Evolutionary conservation across 2,113 vertebrate genomes (phyloP), one percentile per base, ranked within the genome.

Genomic region (Osmerus mordax): DNA sequence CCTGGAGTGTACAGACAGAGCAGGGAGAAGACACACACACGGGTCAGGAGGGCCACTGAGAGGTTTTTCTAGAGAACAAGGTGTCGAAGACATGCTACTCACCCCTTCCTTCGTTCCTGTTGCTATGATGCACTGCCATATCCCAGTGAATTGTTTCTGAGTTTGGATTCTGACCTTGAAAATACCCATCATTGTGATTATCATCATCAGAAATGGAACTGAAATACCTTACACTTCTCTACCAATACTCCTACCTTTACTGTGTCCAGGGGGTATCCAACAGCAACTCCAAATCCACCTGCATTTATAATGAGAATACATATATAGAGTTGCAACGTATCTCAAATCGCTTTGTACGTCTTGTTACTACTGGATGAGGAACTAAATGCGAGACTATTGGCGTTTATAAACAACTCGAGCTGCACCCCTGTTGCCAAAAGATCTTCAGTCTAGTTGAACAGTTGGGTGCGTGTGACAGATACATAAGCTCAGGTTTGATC

Each of bases 21-120:
- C 41, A 47, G 41, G 7, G 9, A 47, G 41, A 1, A 11, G 41
- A 47, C 41, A 12, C 9, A 12, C 1, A 47, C 5, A 11, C 41
- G 9, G 41, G 41, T 47, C 41, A 47, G 41, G 16, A 64, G 52
- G 8, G 6, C 4, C 1, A 18, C n/a, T 15, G 29, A 29, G 25
- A 23, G 28, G 28, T n/a, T 25, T 5, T 63, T 5, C 23, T 63
- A 16, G 23, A 29, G 25, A 64, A 28, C 58, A 60, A 23, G 58
- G 2, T 13, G 21, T 11, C 13, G 28, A 6, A 3, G 62, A 19
- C 32, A 32, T 9, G 62, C 4, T 52, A 73, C 80, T 77, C 62
- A 90, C 89, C 74, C 89, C 89, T 84, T 91, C 89, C 67, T 88
- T 89, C 14, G 81, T 78, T 72, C 88, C 84, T 0, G 89, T 91